Conservation (phyloP, 2,113 vertebrate genomes). For the Trematomus loennbergii region DNA sequence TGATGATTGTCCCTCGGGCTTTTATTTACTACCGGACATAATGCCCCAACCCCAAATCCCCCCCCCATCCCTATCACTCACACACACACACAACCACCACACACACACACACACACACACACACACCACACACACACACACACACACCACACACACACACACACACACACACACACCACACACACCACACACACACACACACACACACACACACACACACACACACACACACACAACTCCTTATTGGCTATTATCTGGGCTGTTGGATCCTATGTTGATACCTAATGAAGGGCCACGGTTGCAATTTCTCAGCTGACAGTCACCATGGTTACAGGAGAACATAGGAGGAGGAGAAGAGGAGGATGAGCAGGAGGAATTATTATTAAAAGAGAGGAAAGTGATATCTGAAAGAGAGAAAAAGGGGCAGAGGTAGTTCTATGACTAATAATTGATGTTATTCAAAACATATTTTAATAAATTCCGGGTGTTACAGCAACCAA, state of each 20-base stretch:
- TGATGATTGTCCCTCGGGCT: constrained; percentile 89
- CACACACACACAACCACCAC: constrained; percentile 21
- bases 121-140: too few species aligned
- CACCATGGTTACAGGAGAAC: constrained; percentile 87
- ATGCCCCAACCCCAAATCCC: constrained; percentile 77
- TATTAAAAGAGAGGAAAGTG: constrained; percentile 8
- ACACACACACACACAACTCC: constrained; percentile 63
- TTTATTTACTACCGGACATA: constrained; percentile 94
- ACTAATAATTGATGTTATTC: too few species aligned
- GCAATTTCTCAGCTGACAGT: constrained; percentile 94
- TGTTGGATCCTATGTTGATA: constrained; percentile 94
- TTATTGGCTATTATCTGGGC: constrained; percentile 99
- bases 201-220: constrained; percentile 41
- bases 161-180: constrained; percentile 33
- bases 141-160: constrained; percentile 19
- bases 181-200: constrained; percentile 24
- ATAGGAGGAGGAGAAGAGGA: constrained; percentile 21
- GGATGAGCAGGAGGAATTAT: constrained; percentile 26
- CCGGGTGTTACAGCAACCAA: neutral
- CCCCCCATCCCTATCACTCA: constrained; percentile 8
- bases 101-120: constrained; percentile 38
- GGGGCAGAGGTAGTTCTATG: neutral
- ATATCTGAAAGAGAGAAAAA: constrained; percentile 16
- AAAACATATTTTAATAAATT: neutral
- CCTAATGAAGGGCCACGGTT: constrained; percentile 96